phyloP scores from a whole-genome alignment of 2,888 invertebrate species.

The Plagodis pulveraria region DNA sequence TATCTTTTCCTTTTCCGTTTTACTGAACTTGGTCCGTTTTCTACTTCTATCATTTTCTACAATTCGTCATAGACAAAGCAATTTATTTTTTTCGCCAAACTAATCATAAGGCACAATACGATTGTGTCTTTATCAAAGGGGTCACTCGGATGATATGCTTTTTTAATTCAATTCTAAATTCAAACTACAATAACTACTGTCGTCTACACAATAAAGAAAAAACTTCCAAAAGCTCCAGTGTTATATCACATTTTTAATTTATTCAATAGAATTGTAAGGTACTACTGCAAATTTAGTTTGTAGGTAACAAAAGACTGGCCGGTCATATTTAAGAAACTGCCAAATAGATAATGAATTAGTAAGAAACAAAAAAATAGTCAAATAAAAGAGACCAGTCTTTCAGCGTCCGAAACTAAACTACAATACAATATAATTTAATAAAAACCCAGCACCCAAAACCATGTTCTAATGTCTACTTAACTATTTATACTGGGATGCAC shows the following conservation, averaged over 20 bases:
- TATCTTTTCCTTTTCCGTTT: constrained; percentile 62
- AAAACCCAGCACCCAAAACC: constrained; percentile 77
- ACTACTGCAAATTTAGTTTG: constrained; percentile 28
- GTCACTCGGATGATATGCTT: constrained; percentile 73
- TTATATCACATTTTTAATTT: constrained; percentile 52
- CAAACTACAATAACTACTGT: constrained; percentile 61
- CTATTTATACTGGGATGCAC: constrained; percentile 82
- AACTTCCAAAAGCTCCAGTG: constrained; percentile 40
- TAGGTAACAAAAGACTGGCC: constrained; percentile 14
- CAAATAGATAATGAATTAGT: no score
- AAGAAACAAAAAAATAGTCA: not conserved
- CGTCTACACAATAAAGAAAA: constrained; percentile 65
- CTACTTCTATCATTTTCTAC: constrained; percentile 60
- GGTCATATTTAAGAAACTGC: not conserved
- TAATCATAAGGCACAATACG: constrained; percentile 75
- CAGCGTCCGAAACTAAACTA: constrained; percentile 34
- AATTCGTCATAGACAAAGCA: constrained; percentile 32
- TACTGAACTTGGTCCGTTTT: constrained; percentile 74
- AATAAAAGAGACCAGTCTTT: constrained; percentile 22
- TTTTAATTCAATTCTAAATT: constrained; percentile 47
- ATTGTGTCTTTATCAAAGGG: constrained; percentile 66
- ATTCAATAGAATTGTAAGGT: constrained; percentile 25
- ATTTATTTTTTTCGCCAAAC: constrained; percentile 51
- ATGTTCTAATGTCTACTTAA: constrained; percentile 65
- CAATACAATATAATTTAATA: constrained; percentile 38